Conservation (phyloP, 1,140 invertebrate species). For the Heterodera schachtii region DNA sequence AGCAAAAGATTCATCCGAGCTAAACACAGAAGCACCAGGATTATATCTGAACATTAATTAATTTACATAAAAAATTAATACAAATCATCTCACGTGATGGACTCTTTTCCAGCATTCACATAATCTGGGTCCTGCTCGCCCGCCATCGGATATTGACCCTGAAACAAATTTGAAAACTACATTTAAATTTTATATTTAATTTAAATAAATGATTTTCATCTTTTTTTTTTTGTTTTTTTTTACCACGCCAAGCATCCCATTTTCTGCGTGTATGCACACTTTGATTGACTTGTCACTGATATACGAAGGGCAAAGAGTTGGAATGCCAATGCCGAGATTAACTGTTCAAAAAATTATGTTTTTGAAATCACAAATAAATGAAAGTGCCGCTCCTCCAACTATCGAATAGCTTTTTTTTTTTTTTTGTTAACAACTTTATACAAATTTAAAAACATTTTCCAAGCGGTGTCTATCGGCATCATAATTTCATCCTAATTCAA, state of each 20-base stretch:
- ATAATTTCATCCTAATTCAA: no score
- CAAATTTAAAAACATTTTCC: no score
- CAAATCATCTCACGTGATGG: constrained; percentile 80
- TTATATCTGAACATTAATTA: background rate
- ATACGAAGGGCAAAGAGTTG: constrained; percentile 89
- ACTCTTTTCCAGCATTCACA: constrained; percentile 98
- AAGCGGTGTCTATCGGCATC: no score
- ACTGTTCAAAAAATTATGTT: constrained; percentile 69
- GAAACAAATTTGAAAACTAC: constrained; percentile 64
- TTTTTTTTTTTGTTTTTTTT: constrained; percentile 5
- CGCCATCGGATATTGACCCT: constrained; percentile 87
- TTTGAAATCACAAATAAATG: no score
- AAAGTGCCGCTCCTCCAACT: no score
- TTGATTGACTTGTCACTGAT: constrained; percentile 73
- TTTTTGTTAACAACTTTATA: no score
- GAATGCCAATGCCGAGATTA: constrained; percentile 93
- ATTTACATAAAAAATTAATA: background rate
- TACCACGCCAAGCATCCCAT: constrained; percentile 88
- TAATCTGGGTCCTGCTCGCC: constrained; percentile 87
- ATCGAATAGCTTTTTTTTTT: no score
- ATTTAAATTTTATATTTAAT: constrained; percentile 2
- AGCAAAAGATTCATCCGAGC: constrained; percentile 94
- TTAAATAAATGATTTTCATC: background rate
- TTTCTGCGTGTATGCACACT: constrained; percentile 86
- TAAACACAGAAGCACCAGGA: constrained; percentile 83